These are phyloP conservation scores for Hypanus sabinus DNA, from an alignment of 2,113 vertebrate species.

Conservation along the genomic window DNA sequence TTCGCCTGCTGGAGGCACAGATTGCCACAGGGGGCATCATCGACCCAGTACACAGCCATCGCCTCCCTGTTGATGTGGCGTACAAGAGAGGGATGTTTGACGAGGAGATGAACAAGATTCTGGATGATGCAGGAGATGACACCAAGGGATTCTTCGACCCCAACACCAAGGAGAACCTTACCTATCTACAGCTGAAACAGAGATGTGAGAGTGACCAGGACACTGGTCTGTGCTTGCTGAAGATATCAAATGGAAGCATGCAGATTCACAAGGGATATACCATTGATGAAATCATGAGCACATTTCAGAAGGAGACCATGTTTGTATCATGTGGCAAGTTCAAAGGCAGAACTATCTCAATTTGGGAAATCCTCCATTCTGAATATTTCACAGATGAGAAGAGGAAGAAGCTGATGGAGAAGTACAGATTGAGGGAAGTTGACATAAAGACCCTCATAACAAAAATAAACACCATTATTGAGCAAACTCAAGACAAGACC, in stretches of 20 bases:
- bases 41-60: slow-evolving; percentile 52
- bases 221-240: no score
- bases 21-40: slow-evolving; percentile 58
- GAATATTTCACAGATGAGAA: slow-evolving; percentile 47
- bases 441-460: no score
- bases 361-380: slow-evolving; percentile 79
- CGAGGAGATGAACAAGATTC: slow-evolving; percentile 47
- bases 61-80: slow-evolving; percentile 51
- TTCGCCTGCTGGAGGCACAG: slow-evolving; percentile 62
- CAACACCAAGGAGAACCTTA: slow-evolving; percentile 62
- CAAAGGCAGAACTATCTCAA: slow-evolving; percentile 56
- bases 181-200: slow-evolving; percentile 57
- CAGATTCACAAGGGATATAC: slow-evolving; percentile 52
- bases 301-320: slow-evolving; percentile 48
- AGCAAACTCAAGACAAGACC: no score
- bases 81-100: slow-evolving; percentile 52
- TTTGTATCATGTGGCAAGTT: slow-evolving; percentile 48
- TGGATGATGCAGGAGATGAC: slow-evolving; percentile 50
- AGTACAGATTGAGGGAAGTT: no score
- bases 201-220: slow-evolving; percentile 52
- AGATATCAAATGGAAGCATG: slow-evolving; percentile 9
- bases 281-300: slow-evolving; percentile 54
- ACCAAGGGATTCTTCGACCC: slow-evolving; percentile 67
- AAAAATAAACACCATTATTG: no score
- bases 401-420: no score